These are phyloP conservation scores for Tenualosa ilisha DNA, from an alignment of 2,797 vertebrate genomes.

Conservation along the genomic window DNA sequence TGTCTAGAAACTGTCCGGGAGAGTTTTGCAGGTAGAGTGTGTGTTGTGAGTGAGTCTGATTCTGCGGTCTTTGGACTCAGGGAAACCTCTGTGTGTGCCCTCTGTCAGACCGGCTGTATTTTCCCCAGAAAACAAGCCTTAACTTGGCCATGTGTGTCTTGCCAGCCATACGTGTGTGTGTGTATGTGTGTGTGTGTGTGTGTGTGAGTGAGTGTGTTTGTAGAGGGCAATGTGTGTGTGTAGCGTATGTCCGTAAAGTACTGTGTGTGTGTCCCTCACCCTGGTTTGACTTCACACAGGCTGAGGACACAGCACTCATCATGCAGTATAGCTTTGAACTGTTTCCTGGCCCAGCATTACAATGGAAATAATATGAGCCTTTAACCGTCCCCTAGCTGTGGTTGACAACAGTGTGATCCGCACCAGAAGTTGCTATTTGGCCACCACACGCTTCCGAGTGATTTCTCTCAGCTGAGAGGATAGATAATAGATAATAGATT, in stretches of 20 bases:
- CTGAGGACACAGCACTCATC: neutral
- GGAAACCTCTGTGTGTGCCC: neutral
- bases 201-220: conserved; percentile 4
- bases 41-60: neutral
- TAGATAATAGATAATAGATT: neutral
- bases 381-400: neutral
- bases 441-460: neutral
- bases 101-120: neutral
- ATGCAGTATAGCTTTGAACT: neutral
- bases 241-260: neutral
- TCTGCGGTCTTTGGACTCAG: neutral
- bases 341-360: neutral
- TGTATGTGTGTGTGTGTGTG: neutral
- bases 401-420: neutral
- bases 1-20: too few relatives aligned
- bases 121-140: neutral
- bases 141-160: neutral
- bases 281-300: neutral
- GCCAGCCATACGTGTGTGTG: too few relatives aligned
- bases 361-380: neutral
- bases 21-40: neutral
- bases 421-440: neutral
- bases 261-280: neutral
- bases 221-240: neutral
- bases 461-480: neutral